Evolutionary conservation across 2,113 vertebrate genomes (phyloP), one percentile per base, ranked within the genome.

Genomic region (Pituophis catenifer): DNA sequence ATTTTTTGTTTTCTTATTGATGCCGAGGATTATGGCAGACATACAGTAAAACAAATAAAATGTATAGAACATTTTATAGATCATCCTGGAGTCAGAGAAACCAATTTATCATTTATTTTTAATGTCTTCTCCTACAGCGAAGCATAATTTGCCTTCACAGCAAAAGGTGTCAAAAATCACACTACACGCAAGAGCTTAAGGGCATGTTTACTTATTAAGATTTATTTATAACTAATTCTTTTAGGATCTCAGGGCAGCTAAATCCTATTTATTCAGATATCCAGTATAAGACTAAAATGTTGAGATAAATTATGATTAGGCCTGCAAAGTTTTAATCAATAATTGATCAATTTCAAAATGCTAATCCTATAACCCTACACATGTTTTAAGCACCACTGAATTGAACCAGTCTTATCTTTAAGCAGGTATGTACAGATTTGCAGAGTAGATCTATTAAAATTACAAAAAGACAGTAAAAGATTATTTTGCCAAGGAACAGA

Each of bases 71-170:
- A 88, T 50, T 17, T 0, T 52, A 92, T 91, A 3, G 50, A 65
- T 90, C 86, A 0, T 0, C 1, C 0, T 2, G 94, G 93, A 95
- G 92, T 59, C 0, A 0, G 92, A 92, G 95, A 96, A 93, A 92
- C 93, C 38, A 70, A 5, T 33, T 52, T 93, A 93, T 96, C 75
- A 81, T 81, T 93, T 89, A 96, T 95, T 94, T 97, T 96, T 96
- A 92, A 97, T 38, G 93, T 3, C 3, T 90, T 94, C 93, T 89
- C 33, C 89, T 94, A 62, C 54, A 29, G 94, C 91, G 70, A 90
- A 89, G 38, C 7, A 93, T 94, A 95, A 95, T 24, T 54, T 48
- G 70, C 52, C 53, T 91, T 57, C 95, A 95, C 97, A 96, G 97
- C 94, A 93, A 91, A 53, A 94, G 92, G 93, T 89, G 96, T 58